These are phyloP conservation scores for Ochropleura leucogaster DNA, from an alignment of 2,888 invertebrate species.

Conservation along the genomic window DNA sequence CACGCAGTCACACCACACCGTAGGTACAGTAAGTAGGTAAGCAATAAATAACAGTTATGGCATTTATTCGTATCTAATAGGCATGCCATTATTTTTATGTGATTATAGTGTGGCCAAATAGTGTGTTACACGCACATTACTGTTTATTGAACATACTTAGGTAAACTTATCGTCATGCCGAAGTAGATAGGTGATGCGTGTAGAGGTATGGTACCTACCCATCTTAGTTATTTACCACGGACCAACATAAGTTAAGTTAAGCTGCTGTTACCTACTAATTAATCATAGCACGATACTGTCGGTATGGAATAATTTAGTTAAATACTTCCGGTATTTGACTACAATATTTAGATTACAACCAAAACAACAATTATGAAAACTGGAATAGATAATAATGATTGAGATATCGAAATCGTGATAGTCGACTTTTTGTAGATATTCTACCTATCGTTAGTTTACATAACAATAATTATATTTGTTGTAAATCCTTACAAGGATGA, in stretches of 20 bases:
- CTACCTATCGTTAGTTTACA: not conserved
- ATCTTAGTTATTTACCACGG: not conserved
- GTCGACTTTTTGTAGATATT: constrained; percentile 10
- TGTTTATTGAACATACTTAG: constrained; percentile 29
- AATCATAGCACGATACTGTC: constrained; percentile 12
- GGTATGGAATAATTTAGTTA: constrained; percentile 30
- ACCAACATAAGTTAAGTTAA: not conserved
- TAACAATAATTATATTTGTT: constrained; percentile 22
- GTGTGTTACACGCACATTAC: constrained; percentile 42
- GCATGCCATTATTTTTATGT: constrained; percentile 37
- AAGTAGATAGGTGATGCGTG: constrained; percentile 5
- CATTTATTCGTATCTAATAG: constrained; percentile 50
- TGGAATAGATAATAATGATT: constrained; percentile 13
- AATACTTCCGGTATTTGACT: constrained; percentile 38
- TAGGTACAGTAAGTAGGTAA: constrained; percentile 35
- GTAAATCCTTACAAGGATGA: constrained; percentile 21
- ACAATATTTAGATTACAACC: constrained; percentile 6
- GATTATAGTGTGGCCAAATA: constrained; percentile 39
- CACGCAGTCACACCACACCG: constrained; percentile 18
- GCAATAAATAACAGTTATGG: constrained; percentile 55
- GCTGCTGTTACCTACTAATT: constrained; percentile 9
- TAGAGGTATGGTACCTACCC: not conserved
- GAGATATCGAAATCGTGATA: constrained; percentile 24
- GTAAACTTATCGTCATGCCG: constrained; percentile 8
- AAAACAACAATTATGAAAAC: constrained; percentile 19